A percentile compares a stretch with the other conserved stretches of the same genome.
These are phyloP conservation scores for Cuniculus paca DNA, from an alignment of 2,797 vertebrate genomes.

Conservation along the genomic window DNA sequence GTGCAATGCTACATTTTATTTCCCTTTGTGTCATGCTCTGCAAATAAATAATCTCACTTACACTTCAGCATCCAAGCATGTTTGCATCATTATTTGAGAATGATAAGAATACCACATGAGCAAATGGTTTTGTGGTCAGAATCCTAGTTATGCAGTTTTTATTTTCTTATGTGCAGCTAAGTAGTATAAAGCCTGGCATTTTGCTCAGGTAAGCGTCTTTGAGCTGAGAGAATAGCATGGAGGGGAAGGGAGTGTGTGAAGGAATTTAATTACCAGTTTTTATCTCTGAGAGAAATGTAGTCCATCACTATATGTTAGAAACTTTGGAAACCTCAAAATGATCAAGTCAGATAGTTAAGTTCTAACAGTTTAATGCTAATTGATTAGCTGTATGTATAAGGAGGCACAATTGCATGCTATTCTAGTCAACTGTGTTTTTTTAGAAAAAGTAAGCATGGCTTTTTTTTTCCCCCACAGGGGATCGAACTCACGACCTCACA, in stretches of 20 bases:
- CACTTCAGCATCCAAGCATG: neutral
- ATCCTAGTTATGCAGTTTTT: neutral
- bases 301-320: neutral
- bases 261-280: neutral
- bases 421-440: neutral
- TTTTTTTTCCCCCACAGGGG: neutral
- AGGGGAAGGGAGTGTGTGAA: neutral
- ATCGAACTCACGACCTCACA: no score
- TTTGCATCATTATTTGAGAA: neutral
- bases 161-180: neutral
- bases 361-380: slow-evolving; percentile 51
- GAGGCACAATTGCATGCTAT: neutral
- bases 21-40: slow-evolving; percentile 19
- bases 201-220: slow-evolving; percentile 32
- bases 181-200: neutral
- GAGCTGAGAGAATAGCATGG: neutral
- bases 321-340: slow-evolving; percentile 14
- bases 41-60: slow-evolving; percentile 59
- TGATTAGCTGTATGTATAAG: slow-evolving; percentile 49
- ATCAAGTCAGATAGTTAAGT: slow-evolving; percentile 68
- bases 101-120: neutral
- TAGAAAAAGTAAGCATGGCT: neutral
- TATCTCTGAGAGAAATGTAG: neutral
- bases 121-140: slow-evolving; percentile 2
- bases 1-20: neutral